Conservation (phyloP, 1,140 invertebrate species). For the Leptoteleia sp. region DNA sequence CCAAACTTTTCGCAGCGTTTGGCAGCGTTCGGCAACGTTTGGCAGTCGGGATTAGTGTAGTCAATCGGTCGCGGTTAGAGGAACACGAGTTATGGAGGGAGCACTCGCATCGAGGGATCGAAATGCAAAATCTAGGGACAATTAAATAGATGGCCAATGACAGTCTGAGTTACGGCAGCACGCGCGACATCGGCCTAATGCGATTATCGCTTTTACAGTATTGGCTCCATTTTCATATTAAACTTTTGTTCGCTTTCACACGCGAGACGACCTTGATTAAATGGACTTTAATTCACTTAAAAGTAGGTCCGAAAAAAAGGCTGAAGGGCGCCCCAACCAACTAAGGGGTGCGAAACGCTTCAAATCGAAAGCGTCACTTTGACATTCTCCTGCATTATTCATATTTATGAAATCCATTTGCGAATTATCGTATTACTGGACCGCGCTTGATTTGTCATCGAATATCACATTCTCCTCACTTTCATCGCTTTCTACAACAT, state of each 20-base stretch:
- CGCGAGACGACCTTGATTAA: constrained; percentile 70
- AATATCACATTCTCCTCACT: too few relatives aligned
- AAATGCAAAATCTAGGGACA: constrained; percentile 70
- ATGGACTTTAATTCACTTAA: constrained; percentile 77
- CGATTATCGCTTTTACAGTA: constrained; percentile 76
- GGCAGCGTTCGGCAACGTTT: too few relatives aligned
- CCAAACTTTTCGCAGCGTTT: constrained; percentile 56
- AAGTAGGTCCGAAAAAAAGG: constrained; percentile 57
- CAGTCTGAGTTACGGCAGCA: constrained; percentile 75
- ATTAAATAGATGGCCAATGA: constrained; percentile 77
- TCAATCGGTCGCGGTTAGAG: constrained; percentile 76
- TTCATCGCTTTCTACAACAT: too few relatives aligned
- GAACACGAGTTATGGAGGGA: constrained; percentile 66
- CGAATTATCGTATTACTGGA: constrained; percentile 42
- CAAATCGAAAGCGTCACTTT: constrained; percentile 45
- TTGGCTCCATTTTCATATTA: constrained; percentile 78
- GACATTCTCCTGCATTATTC: constrained; percentile 42
- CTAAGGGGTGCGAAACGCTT: constrained; percentile 5
- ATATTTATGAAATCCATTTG: constrained; percentile 55
- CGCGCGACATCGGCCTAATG: constrained; percentile 68
- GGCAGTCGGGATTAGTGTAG: constrained; percentile 64
- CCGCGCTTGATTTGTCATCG: too few relatives aligned
- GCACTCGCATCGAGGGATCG: constrained; percentile 71
- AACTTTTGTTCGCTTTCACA: constrained; percentile 71
- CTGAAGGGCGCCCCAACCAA: not conserved